Base-by-base conservation (phyloP, 2,888 invertebrate species). In the Hypselothyrea guttata region DNA sequence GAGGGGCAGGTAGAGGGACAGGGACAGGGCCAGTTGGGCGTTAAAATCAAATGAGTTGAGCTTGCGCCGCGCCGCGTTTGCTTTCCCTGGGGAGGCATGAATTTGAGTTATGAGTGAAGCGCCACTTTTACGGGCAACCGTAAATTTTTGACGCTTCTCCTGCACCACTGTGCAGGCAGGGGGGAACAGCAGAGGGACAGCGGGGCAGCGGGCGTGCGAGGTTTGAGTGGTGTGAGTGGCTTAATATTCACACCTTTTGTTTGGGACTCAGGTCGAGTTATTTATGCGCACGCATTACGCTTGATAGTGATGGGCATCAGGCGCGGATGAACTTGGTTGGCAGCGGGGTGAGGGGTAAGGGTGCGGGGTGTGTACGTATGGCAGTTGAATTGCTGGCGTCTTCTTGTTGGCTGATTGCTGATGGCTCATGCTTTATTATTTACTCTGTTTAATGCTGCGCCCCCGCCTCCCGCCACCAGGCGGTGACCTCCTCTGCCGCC, bases 401-500 rank as follows among this genome's bases (percentile, higher is more conserved):
- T 49, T 62, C 67, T 59, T 56, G 40, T 12, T 38, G 16, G 8
- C 18, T 84, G 82, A 82, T 85, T 77, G 84, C 84, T 83, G 83
- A 83, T 83, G 84, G 81, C 75, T 77, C 81, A 77, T 77, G 81
- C 72, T 83, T 83, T 83, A 79, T 79, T 79, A 83, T 79, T 79
- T 70, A 71, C 81, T 71, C 73, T 72, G 69, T 59, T 60, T 58
- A 48, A 48, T 46, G 38, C 28, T 38, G 41, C 54, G 42, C 49
- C 27, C 11, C 48, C 11, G 15, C 13, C 28, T 22, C n/a, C 47
- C 3, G 11, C 12, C 30, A 28, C 34, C 34, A n/a, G n/a, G n/a
- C n/a, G n/a, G n/a, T n/a, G n/a, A n/a, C n/a, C n/a, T n/a, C n/a
- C n/a, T n/a, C n/a, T n/a, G n/a, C 44, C 9, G 7, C 35, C 27